Base-by-base conservation (phyloP, 1,140 invertebrate species). In the Drosophila willistoni region DNA sequence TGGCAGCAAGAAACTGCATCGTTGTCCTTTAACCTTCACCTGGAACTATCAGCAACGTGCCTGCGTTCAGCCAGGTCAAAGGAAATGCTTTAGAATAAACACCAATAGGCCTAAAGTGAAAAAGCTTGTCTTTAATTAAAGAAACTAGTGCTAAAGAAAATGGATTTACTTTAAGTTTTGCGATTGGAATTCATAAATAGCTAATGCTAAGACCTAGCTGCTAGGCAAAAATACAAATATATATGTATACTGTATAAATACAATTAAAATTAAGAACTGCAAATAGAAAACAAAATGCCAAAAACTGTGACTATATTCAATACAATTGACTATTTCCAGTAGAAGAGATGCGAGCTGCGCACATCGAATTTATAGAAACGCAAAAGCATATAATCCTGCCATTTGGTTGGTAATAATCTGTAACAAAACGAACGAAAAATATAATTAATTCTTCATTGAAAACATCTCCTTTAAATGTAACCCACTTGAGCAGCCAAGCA, bases 351-450 rank as follows among this genome's bases (percentile, higher is more conserved):
- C 33, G 84, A 65, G 34, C 86, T 91, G 57, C 90, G 86, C 64
- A 79, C 83, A 66, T 91, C 86, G 57, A 91, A 91, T 34, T 91
- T 75, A 55, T 91, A 91, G 67, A 91, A 86, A 7, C 78, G 78
- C 42, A 91, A 41, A 22, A 91, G 60, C 81, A 90, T 86, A 67
- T 90, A 91, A 71, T 91, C 90, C 86, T 91, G 90, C 90, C 90
- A 91, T 59, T 91, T 91, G 13, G 86, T 91, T 13, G 90, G 90
- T 60, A 91, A 73, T 17, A 91, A 64, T 71, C 90, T 91, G 74
- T 6, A 47, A 54, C 47, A 29, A 42, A 60, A n/a, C n/a, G 2
- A 57, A 62, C 10, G 4, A 12, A 17, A 19, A 22, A 13, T 71
- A 54, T 39, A 60, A 71, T 66, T 66, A 44, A 39, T 51, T 59